phyloP scores from a whole-genome alignment of 2,113 vertebrate genomes.

The Chionis minor region DNA sequence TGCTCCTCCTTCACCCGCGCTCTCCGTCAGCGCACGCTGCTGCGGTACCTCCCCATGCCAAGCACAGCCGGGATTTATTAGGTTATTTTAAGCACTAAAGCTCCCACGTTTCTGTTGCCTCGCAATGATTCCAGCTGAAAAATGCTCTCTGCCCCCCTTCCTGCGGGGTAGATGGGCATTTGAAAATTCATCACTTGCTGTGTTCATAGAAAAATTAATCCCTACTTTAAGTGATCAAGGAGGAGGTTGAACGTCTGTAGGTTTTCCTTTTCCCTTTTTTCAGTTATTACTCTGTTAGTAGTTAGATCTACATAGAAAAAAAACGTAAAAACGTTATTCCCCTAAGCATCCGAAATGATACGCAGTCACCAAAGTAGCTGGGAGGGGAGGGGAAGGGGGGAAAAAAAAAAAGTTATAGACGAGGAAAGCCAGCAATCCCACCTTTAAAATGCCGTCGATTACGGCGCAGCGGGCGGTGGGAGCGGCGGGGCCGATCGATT shows the following conservation, averaged over 20 bases:
- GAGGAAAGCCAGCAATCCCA: background rate
- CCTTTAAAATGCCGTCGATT: background rate
- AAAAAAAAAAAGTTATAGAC: no score
- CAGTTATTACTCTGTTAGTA: no score
- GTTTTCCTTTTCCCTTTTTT: background rate
- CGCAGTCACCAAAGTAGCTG: background rate
- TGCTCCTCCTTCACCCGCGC: background rate
- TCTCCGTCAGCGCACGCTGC: background rate
- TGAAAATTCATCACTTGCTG: background rate
- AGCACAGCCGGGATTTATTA: no score
- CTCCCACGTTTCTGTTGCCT: background rate
- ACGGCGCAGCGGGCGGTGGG: background rate
- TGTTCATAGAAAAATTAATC: background rate
- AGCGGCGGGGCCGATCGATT: background rate
- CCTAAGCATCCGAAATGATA: background rate
- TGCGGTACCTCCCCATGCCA: no score
- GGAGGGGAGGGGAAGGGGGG: no score
- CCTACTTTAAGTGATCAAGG: background rate
- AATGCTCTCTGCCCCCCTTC: background rate
- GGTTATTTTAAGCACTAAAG: background rate
- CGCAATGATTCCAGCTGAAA: background rate
- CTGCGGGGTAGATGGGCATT: accelerated
- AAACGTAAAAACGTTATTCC: no score
- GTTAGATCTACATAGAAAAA: background rate
- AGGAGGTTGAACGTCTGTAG: no score